Evolutionary conservation across 2,113 vertebrate genomes (phyloP).

Genomic region (Anhinga rufa): DNA sequence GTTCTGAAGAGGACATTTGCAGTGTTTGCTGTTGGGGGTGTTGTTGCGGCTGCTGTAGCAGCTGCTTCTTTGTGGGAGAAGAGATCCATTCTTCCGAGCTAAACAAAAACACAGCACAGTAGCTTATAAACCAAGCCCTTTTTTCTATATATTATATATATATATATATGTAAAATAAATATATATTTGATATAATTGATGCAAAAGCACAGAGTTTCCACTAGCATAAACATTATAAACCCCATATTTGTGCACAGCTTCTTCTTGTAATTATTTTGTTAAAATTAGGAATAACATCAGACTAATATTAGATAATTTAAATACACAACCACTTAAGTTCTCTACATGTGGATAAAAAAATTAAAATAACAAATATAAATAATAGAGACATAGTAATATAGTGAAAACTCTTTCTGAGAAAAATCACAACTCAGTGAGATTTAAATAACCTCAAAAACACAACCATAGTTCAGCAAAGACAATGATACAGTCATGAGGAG

Average conservation of each 20-base stretch:
- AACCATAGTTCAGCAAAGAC: neutral
- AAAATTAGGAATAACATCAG: neutral
- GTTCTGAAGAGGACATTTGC: neutral
- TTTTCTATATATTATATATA: neutral
- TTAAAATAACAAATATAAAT: neutral
- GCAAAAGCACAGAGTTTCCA: neutral
- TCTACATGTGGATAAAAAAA: neutral
- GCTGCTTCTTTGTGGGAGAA: constrained; percentile 11
- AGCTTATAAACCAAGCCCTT: neutral
- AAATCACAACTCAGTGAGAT: neutral
- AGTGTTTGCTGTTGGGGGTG: neutral
- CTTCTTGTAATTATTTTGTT: neutral
- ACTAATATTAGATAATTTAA: neutral
- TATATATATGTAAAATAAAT: no score
- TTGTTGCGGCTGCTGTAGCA: neutral
- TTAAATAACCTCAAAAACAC: neutral
- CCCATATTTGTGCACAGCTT: neutral
- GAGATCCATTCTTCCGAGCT: constrained; percentile 49
- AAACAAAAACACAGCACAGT: neutral
- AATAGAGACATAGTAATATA: neutral
- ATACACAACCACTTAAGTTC: neutral
- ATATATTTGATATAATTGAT: neutral
- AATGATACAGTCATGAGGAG: neutral
- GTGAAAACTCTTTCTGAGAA: neutral
- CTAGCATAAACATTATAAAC: neutral